These are phyloP conservation scores for Scytalopus superciliaris DNA, from an alignment of 2,113 vertebrate genomes.

Conservation along the genomic window DNA sequence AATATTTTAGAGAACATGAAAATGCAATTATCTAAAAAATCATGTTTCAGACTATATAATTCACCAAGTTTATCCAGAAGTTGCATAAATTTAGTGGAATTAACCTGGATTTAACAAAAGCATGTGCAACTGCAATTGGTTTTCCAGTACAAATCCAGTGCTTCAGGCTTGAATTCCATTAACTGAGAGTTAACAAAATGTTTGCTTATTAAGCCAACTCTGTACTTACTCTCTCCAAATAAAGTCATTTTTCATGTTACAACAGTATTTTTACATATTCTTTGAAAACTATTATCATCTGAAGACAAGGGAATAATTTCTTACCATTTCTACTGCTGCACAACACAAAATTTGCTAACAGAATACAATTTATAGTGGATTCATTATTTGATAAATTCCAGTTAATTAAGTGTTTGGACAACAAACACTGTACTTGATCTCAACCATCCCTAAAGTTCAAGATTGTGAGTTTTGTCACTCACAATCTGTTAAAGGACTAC, in stretches of 20 bases:
- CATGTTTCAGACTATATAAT: neutral
- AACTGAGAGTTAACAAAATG: neutral
- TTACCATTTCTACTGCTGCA: neutral
- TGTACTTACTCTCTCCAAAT: neutral
- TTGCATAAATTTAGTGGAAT: neutral
- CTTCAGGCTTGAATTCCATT: neutral
- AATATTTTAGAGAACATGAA: neutral
- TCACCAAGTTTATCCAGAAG: neutral
- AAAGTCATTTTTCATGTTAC: neutral
- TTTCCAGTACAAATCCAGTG: neutral
- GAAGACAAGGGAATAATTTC: slow-evolving; percentile 11
- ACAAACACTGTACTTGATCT: slow-evolving; percentile 41
- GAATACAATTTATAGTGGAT: neutral
- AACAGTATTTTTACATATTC: neutral
- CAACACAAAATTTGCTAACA: neutral
- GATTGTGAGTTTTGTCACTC: slow-evolving; percentile 17
- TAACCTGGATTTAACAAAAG: neutral
- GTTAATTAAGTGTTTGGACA: slow-evolving; percentile 41
- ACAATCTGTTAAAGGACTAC: slow-evolving; percentile 38
- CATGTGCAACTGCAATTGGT: neutral
- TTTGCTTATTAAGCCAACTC: neutral
- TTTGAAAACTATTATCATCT: neutral
- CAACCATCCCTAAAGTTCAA: slow-evolving; percentile 49
- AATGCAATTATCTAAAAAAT: neutral
- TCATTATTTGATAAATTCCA: slow-evolving; percentile 12